Evolutionary conservation across 2,888 invertebrate genomes (phyloP).

Genomic region (Caenorhabditis virilis): DNA sequence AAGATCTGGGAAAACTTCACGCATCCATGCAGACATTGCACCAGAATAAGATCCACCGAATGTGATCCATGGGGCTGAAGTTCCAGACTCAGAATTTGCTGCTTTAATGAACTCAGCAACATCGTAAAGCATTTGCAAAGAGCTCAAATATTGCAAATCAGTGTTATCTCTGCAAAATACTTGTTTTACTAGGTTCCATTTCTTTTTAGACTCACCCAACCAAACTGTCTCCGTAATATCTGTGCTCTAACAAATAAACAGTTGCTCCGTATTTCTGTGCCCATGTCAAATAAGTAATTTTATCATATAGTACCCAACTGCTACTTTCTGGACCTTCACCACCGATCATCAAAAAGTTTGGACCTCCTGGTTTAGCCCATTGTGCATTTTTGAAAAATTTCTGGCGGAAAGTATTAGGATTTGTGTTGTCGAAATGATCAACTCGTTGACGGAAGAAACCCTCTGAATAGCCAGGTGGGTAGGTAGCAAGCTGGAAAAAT

Average conservation of each 20-base stretch:
- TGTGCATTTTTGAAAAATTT: slow-evolving; percentile 81
- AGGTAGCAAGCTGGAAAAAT: background rate
- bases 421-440: slow-evolving; percentile 47
- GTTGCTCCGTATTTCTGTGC: slow-evolving; percentile 75
- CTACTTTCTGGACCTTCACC: slow-evolving; percentile 76
- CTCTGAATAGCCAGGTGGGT: slow-evolving; percentile 17
- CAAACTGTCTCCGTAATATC: slow-evolving; percentile 89
- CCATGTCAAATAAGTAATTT: slow-evolving; percentile 36
- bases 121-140: slow-evolving; percentile 77
- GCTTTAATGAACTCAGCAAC: slow-evolving; percentile 80
- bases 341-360: slow-evolving; percentile 89
- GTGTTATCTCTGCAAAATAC: slow-evolving; percentile 22
- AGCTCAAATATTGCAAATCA: slow-evolving; percentile 79
- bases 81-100: slow-evolving; percentile 73
- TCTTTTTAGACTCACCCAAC: slow-evolving; percentile 28
- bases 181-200: too few relatives aligned
- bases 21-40: slow-evolving; percentile 51
- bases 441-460: slow-evolving; percentile 33
- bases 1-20: slow-evolving; percentile 83
- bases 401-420: slow-evolving; percentile 71
- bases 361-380: slow-evolving; percentile 78
- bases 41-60: slow-evolving; percentile 82
- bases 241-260: slow-evolving; percentile 86
- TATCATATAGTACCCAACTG: slow-evolving; percentile 40
- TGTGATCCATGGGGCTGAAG: slow-evolving; percentile 80